Evolutionary conservation across 2,888 invertebrate genomes (phyloP), one percentile per base, ranked within the genome.

Genomic region (Orthosia gothica): DNA sequence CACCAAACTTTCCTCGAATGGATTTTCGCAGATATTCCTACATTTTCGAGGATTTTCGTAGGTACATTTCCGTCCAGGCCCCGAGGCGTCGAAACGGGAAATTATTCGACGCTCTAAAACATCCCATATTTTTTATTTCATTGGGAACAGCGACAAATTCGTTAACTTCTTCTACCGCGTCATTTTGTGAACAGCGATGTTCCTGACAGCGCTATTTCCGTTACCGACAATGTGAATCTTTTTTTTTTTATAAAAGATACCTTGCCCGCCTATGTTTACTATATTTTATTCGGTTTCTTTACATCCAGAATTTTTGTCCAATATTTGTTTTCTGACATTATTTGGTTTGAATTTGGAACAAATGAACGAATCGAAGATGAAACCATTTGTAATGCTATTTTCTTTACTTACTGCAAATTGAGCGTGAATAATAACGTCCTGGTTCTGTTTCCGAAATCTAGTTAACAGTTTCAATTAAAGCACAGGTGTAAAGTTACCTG

Each of bases 101-200:
- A 88, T 87, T 77, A 71, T 72, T 85, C 69, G 84, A 66, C 70
- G 69, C 73, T 77, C 81, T 83, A 79, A 83, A 87, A 86, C 74
- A 79, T 58, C 76, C 64, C 70, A 71, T 68, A 63, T 84, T 86
- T 82, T 78, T 86, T 84, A 82, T 86, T 77, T 77, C 69, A 76
- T 81, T 82, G 74, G 70, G 72, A 76, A 79, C 70, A 59, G 61
- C 45, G 70, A 71, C 68, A 73, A 84, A 76, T 85, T 81, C 67
- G 66, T 73, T 77, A 80, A 81, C 69, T 74, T 49, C 47, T 49
- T 74, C 64, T 40, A 40, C 40, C 67, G n/a, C 54, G 55, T n/a
- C 67, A 78, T 76, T 72, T 71, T 62, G 49, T 69, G 32, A 18
- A 70, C 50, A 62, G 55, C 52, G 61, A 73, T 81, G 50, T 71